Evolutionary conservation across 2,797 vertebrate species (phyloP).

Genomic region (Graptemys geographica): DNA sequence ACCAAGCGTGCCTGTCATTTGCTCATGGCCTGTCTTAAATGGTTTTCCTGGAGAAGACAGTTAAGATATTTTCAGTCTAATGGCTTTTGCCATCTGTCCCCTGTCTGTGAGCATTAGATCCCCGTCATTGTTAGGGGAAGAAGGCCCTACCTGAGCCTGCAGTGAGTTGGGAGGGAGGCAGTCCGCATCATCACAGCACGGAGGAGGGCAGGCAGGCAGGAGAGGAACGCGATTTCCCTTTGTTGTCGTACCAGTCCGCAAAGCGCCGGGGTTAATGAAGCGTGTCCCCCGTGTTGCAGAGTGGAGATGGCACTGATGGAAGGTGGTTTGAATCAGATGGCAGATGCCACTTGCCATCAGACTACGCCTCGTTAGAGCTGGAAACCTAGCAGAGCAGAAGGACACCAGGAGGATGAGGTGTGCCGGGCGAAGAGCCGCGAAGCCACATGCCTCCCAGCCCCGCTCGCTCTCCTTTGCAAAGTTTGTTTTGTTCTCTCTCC

Average conservation of each 20-base stretch:
- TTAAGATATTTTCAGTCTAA: conserved; percentile 28
- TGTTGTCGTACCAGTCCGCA: background rate
- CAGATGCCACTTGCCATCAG: conserved; percentile 83
- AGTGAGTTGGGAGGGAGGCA: background rate
- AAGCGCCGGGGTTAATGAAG: conserved; percentile 65
- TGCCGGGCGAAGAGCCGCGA: accelerated
- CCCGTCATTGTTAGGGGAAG: background rate
- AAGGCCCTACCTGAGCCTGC: background rate
- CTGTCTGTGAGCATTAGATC: conserved; percentile 38
- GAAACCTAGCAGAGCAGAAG: conserved; percentile 80
- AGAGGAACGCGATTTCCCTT: background rate
- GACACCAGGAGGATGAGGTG: background rate
- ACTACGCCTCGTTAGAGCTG: conserved; percentile 76
- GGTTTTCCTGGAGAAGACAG: conserved; percentile 60
- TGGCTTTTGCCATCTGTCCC: conserved; percentile 68
- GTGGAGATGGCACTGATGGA: conserved; percentile 77
- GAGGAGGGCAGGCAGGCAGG: background rate
- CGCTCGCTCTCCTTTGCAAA: background rate
- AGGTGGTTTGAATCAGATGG: conserved; percentile 84
- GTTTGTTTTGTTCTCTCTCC: background rate
- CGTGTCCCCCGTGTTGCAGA: conserved; percentile 63
- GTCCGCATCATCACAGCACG: background rate
- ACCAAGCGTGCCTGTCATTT: accelerated
- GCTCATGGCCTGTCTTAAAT: conserved; percentile 36
- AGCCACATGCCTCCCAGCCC: background rate